Evolutionary conservation across 2,113 vertebrate species (phyloP).

Genomic region (Chloropsis cyanopogon): DNA sequence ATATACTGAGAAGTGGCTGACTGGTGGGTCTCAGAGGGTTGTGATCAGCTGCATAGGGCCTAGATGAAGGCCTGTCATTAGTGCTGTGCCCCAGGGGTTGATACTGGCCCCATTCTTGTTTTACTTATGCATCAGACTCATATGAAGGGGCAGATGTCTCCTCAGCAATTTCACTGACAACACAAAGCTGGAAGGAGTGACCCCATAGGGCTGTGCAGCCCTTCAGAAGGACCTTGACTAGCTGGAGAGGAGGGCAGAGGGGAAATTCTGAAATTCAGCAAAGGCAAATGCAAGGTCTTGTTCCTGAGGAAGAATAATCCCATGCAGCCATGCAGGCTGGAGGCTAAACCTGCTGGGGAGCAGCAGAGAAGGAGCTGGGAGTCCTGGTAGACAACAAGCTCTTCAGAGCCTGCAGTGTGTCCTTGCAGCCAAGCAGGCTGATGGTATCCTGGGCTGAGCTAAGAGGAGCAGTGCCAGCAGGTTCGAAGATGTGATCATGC

Average conservation of each 20-base stretch:
- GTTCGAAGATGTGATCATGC: neutral
- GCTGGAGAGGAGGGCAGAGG: neutral
- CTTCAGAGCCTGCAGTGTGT: neutral
- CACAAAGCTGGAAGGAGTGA: neutral
- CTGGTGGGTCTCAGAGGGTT: too few species aligned
- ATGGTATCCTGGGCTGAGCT: too few species aligned
- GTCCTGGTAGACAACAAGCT: neutral
- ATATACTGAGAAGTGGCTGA: neutral
- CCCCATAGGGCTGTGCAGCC: neutral
- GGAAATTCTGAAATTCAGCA: neutral
- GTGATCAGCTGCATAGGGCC: neutral
- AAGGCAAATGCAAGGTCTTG: neutral
- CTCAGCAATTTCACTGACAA: neutral
- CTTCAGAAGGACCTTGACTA: neutral
- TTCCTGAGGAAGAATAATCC: neutral
- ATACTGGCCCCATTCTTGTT: neutral
- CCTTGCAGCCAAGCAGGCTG: neutral
- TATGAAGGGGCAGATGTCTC: neutral
- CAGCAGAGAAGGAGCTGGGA: neutral
- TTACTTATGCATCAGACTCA: neutral
- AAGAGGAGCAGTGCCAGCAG: accelerated
- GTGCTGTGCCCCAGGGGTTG: too few species aligned
- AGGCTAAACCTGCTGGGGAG: neutral
- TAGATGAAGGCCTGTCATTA: neutral
- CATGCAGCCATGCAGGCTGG: neutral